Base-by-base conservation (phyloP, 2,888 invertebrate genomes). In the Monoplex corrugatus region DNA sequence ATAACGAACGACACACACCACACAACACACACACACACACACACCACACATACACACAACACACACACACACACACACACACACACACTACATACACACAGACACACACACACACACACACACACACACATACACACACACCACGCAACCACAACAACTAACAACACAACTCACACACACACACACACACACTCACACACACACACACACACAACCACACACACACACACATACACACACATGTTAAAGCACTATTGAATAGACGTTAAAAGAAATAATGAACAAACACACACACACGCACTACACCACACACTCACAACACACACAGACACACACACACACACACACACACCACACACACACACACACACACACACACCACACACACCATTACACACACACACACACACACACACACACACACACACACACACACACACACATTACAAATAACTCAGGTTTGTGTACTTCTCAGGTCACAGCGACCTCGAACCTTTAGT, bases 11-110 rank as follows among this genome's bases (percentile, higher is more conserved):
- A n/a, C 72, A 72, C 72, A 72, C n/a, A n/a, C n/a, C n/a, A n/a
- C n/a, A n/a, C n/a, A n/a, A n/a, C 72, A n/a, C 72, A n/a, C 72
- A 72, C 72, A n/a, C 72, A 72, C 72, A n/a, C 72, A 72, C 72
- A 72, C n/a, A n/a, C n/a, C n/a, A n/a, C n/a, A n/a, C n/a, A n/a
- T n/a, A n/a, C n/a, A n/a, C n/a, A n/a, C n/a, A n/a, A n/a, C 72
- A n/a, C 72, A 32, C 72, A 35, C 72, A 72, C 35, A 72, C 72
- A 35, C 35, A 72, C 50, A 50, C 50, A 50, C 10, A 13, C 23
- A 63, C 23, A 63, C 63, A 63, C 13, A 63, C 23, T n/a, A 63
- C 13, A 63, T 16, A 63, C 13, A 68, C n/a, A 68, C 2, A 68
- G 68, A 68, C 68, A 68, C n/a, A 68, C 23, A 68, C 23, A 68